Evolutionary conservation across 2,888 invertebrate genomes (phyloP).

Genomic region (Stenolophus ochropezus): DNA sequence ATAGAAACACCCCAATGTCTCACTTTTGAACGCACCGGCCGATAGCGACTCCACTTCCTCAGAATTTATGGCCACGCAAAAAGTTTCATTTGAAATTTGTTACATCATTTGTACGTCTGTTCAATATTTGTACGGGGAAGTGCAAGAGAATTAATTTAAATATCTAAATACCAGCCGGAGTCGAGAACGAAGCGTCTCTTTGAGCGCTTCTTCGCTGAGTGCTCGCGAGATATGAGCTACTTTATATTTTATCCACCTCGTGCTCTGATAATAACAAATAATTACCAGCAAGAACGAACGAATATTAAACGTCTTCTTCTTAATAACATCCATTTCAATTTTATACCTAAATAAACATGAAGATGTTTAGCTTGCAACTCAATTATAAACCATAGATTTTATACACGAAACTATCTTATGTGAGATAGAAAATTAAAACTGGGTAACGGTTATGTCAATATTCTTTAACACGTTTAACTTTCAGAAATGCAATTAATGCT

Average conservation of each 20-base stretch:
- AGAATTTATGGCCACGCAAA: conserved; percentile 67
- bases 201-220: not conserved
- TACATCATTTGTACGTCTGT: conserved; percentile 66
- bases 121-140: conserved; percentile 35
- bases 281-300: not conserved
- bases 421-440: no score
- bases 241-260: not conserved
- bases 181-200: not conserved
- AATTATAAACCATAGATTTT: not conserved
- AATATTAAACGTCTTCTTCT: not conserved
- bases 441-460: no score
- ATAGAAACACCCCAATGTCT: conserved; percentile 60
- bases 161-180: conserved; percentile 14
- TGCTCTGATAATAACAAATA: not conserved
- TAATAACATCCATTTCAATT: not conserved
- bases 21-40: conserved; percentile 46
- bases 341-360: not conserved
- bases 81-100: conserved; percentile 69
- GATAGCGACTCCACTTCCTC: conserved; percentile 50
- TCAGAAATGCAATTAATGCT: no score
- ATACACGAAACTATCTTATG: no score
- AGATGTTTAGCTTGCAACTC: not conserved
- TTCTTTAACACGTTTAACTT: no score
- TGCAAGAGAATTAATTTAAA: conserved; percentile 48
- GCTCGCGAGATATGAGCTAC: not conserved